These are phyloP conservation scores for Tetramorium parvispinum DNA, from an alignment of 1,140 invertebrate genomes.

Conservation along the genomic window DNA sequence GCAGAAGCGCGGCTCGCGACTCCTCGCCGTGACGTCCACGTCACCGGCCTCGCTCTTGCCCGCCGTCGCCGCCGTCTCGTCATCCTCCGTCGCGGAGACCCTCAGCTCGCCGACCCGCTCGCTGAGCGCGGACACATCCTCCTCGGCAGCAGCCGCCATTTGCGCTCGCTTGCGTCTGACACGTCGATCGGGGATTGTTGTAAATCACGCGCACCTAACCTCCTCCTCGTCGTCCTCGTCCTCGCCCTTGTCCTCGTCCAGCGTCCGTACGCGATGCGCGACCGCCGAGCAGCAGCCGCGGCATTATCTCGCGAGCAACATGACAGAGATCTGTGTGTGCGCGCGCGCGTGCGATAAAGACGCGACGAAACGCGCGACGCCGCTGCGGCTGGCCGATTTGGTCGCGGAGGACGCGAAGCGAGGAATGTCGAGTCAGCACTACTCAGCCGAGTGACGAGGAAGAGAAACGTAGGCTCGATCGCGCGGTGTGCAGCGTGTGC, in stretches of 20 bases:
- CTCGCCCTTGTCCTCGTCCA: neutral
- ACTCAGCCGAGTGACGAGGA: too few species aligned
- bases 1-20: constrained; percentile 78
- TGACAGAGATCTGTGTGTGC: neutral
- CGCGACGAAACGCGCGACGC: neutral
- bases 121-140: constrained; percentile 12
- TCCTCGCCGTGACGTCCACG: constrained; percentile 27
- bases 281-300: neutral
- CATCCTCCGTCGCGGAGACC: neutral
- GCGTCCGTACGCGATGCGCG: neutral
- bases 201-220: constrained; percentile 27
- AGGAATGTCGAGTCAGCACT: too few species aligned
- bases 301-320: constrained; percentile 15
- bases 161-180: constrained; percentile 26
- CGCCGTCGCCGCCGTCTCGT: neutral
- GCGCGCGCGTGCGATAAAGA: neutral
- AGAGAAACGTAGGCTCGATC: too few species aligned
- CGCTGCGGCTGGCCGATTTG: too few species aligned
- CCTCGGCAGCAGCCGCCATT: constrained; percentile 45
- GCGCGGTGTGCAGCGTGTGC: too few species aligned
- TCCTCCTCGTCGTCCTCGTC: neutral
- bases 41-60: constrained; percentile 53
- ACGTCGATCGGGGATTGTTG: constrained; percentile 29
- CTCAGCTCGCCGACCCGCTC: neutral
- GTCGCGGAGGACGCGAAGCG: too few species aligned